Percentiles rank a stretch among this genome's conserved stretches.
Evolutionary conservation across 2,797 vertebrate species (phyloP).

Genomic region (Smutsia gigantea): DNA sequence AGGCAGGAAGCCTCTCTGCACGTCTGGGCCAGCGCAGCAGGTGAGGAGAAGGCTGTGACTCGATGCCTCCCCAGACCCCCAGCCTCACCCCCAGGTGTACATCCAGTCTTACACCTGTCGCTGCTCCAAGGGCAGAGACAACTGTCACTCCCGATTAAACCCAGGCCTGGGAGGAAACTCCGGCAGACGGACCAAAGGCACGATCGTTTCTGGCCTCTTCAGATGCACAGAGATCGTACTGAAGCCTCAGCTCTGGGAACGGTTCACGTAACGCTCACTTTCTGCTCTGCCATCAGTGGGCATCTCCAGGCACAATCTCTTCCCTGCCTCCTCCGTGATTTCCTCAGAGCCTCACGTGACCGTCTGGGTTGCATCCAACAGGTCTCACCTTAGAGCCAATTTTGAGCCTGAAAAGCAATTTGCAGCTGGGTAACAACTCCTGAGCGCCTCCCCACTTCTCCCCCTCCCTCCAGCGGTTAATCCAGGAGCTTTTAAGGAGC

Average conservation of each 20-base stretch:
- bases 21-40: neutral
- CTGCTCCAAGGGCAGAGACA: neutral
- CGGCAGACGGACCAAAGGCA: neutral
- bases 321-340: neutral
- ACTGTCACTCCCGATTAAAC: neutral
- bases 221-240: neutral
- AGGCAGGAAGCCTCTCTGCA: neutral
- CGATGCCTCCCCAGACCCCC: neutral
- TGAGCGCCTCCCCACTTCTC: neutral
- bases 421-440: neutral
- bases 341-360: neutral
- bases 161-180: neutral
- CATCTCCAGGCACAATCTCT: neutral
- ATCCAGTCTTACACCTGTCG: neutral
- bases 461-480: neutral
- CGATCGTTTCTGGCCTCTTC: neutral
- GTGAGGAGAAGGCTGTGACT: neutral
- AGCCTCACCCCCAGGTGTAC: neutral
- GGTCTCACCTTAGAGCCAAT: conserved; percentile 52
- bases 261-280: neutral
- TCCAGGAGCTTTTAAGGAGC: neutral
- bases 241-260: too few relatives aligned
- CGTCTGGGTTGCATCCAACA: neutral
- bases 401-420: conserved; percentile 34
- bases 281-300: neutral